These are phyloP conservation scores for Drosophila mercatorum DNA, from an alignment of 2,888 invertebrate genomes.

Conservation along the genomic window DNA sequence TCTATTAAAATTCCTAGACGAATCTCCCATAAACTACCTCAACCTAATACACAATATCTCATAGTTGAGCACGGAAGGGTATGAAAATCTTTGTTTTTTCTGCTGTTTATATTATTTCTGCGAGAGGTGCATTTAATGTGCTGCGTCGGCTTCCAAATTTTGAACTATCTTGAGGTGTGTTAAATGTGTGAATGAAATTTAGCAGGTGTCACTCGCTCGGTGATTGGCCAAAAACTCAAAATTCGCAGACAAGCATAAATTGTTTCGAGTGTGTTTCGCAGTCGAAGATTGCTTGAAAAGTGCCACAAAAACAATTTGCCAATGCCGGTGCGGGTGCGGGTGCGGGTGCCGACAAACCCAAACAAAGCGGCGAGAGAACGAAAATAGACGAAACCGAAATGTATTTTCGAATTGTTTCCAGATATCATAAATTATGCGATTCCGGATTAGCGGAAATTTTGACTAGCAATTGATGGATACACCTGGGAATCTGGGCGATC, in stretches of 20 bases:
- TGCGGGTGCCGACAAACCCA: slow-evolving; percentile 8
- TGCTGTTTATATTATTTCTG: slow-evolving; percentile 28
- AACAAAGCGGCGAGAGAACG: slow-evolving; percentile 3
- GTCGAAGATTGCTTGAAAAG: slow-evolving; percentile 14
- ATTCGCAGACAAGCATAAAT: slow-evolving; percentile 13
- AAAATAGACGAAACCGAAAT: slow-evolving; percentile 8
- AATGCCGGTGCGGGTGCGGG: not conserved
- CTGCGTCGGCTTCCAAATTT: slow-evolving; percentile 13
- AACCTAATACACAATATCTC: slow-evolving; percentile 7
- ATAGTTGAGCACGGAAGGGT: not conserved
- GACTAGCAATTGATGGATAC: slow-evolving; percentile 44
- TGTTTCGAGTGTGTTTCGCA: slow-evolving; percentile 6
- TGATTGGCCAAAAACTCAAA: slow-evolving; percentile 12
- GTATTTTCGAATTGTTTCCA: slow-evolving; percentile 33
- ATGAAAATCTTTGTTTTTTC: not conserved
- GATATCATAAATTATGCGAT: slow-evolving; percentile 41
- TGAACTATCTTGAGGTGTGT: slow-evolving; percentile 17
- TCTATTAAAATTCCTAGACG: not conserved
- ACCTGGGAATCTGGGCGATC: slow-evolving; percentile 7
- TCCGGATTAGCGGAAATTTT: slow-evolving; percentile 47
- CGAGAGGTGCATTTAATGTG: slow-evolving; percentile 36
- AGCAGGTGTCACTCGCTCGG: slow-evolving; percentile 64
- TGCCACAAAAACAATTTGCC: slow-evolving; percentile 13
- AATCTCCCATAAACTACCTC: not conserved
- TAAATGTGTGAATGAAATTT: slow-evolving; percentile 67